These are phyloP conservation scores for Rachycentron canadum DNA, from an alignment of 2,797 vertebrate species.

Conservation along the genomic window DNA sequence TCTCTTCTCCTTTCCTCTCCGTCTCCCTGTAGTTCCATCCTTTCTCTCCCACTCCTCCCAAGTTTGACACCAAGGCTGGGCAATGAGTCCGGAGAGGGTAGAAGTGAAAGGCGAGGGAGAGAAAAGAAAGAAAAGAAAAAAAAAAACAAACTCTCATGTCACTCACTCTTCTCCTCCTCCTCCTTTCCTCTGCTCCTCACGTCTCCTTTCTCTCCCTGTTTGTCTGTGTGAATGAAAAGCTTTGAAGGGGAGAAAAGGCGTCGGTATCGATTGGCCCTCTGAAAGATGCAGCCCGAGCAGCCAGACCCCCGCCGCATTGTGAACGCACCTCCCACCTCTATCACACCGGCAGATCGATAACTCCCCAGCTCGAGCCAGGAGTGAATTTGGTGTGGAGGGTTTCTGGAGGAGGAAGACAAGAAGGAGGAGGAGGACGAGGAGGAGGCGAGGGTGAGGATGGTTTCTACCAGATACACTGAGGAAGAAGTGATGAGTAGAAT, in stretches of 20 bases:
- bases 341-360: slow-evolving; percentile 77
- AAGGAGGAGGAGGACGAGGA: slow-evolving; percentile 49
- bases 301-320: slow-evolving; percentile 77
- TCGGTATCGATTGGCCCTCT: slow-evolving; percentile 81
- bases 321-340: slow-evolving; percentile 76
- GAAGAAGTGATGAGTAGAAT: slow-evolving; percentile 59
- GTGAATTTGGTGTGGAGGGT: slow-evolving; percentile 46
- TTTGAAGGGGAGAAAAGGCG: slow-evolving; percentile 83
- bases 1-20: background rate
- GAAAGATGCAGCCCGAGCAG: slow-evolving; percentile 81
- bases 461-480: slow-evolving; percentile 47
- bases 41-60: background rate
- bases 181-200: slow-evolving; percentile 48
- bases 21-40: background rate
- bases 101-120: slow-evolving; percentile 16
- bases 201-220: slow-evolving; percentile 70
- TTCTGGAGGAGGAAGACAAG: slow-evolving; percentile 52
- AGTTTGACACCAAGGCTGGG: slow-evolving; percentile 50
- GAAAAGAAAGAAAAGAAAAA: slow-evolving; percentile 5
- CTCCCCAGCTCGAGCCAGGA: slow-evolving; percentile 45
- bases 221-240: slow-evolving; percentile 79
- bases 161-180: slow-evolving; percentile 52
- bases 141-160: slow-evolving; percentile 49
- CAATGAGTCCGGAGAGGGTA: slow-evolving; percentile 40
- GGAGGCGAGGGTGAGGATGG: slow-evolving; percentile 49